A percentile compares a stretch with the other conserved stretches of the same genome.
Conservation (phyloP, 2,888 invertebrate species). For the Lasioglossum calceatum region DNA sequence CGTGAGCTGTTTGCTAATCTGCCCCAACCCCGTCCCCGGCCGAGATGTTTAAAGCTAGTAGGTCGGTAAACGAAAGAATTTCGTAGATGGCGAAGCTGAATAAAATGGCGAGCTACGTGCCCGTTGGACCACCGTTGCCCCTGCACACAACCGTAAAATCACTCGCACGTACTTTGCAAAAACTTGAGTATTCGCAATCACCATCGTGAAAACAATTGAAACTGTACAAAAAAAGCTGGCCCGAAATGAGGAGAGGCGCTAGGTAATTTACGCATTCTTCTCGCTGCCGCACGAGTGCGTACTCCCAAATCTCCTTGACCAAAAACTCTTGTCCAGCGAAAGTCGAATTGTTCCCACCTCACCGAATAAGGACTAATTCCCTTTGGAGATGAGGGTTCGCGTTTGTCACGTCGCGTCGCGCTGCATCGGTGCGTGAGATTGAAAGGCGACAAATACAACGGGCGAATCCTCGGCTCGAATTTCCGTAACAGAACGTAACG, state of each 20-base stretch:
- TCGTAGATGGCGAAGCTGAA: neutral
- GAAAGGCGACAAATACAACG: neutral
- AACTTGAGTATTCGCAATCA: neutral
- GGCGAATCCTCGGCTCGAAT: neutral
- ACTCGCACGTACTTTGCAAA: neutral
- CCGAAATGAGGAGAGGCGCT: neutral
- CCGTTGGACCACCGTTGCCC: neutral
- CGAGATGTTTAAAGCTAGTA: constrained; percentile 39
- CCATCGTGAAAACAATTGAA: neutral
- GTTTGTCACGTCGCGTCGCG: neutral
- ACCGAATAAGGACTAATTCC: neutral
- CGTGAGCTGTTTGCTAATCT: constrained; percentile 73
- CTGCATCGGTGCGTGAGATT: neutral
- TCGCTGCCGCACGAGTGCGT: neutral
- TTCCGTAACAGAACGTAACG: neutral
- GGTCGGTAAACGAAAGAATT: constrained; percentile 6
- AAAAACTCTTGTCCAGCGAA: neutral
- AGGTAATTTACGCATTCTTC: neutral
- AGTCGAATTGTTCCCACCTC: neutral
- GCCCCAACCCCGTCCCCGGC: constrained; percentile 32
- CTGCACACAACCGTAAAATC: neutral
- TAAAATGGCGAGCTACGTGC: neutral
- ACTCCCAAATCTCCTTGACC: neutral
- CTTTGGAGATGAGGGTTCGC: neutral
- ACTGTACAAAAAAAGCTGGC: neutral